Base-by-base conservation (phyloP, 2,888 invertebrate species). In the Eupithecia subumbrata region DNA sequence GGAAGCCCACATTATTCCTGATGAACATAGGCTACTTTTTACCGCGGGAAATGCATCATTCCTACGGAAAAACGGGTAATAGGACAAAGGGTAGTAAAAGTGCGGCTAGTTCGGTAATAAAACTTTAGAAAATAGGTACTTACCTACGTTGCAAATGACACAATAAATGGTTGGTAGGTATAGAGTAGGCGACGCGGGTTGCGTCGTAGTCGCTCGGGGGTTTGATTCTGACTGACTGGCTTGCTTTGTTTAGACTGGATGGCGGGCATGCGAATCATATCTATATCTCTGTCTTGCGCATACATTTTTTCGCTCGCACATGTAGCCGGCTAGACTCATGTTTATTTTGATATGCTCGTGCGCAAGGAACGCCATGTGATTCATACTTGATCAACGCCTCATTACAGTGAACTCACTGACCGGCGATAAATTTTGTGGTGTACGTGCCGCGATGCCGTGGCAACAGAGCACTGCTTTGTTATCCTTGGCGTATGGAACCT, bases 341-440 rank as follows among this genome's bases (percentile, higher is more conserved):
- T 60, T 60, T 60, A 60, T 60, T 60, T 25, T 25, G 60, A 60
- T 22, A 60, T 60, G 60, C 60, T 60, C 60, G 25, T 60, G 60
- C 60, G 60, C 60, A 60, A 56, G 5, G 52, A 56, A n/a, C 52
- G 60, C 25, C 25, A 11, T 60, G 60, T 60, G 60, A 60, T 60
- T 60, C 60, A 60, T 60, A 60, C 52, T 52, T 56, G 48, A 56
- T 56, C 52, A 56, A 60, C 60, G 60, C 22, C 60, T 60, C 60
- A 9, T 56, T 56, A 3, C 22, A 22, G 12, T 56, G 56, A 22
- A 56, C 22, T 18, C 11, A 22, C 56, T 22, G 25, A n/a, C 22
- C 25, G 25, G 60, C 60, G 60, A 60, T 60, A 60, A 25, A 60
- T 22, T 56, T 2, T 11, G 3, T 56, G 56, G n/a, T 11, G 9